phyloP scores from a whole-genome alignment of 2,113 vertebrate species.

The Mugil cephalus region DNA sequence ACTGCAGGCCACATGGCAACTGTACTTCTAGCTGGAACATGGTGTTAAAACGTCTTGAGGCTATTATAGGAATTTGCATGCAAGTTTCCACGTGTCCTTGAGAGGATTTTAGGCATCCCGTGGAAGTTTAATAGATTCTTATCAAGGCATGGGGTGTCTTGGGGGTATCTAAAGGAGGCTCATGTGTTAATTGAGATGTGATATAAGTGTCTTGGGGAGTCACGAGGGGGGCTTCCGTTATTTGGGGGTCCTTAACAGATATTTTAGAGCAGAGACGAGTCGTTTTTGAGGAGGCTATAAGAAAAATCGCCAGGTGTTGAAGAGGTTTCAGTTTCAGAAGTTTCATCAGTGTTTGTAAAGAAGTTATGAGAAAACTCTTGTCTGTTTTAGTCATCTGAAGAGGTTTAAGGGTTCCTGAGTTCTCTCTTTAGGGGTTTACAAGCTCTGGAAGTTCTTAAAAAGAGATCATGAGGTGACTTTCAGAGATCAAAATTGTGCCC shows the following conservation, averaged over 20 bases:
- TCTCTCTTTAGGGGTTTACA: no score
- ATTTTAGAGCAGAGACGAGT: no score
- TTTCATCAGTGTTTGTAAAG: neutral
- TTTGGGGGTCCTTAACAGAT: no score
- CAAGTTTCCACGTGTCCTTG: neutral
- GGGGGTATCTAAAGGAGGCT: neutral
- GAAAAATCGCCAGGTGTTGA: no score
- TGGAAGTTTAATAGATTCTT: neutral
- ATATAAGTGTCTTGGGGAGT: neutral
- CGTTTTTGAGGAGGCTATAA: no score
- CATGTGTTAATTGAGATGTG: neutral
- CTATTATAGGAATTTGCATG: neutral
- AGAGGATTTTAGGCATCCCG: slow-evolving; percentile 3
- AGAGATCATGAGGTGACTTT: neutral
- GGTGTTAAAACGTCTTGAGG: neutral
- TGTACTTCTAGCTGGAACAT: neutral
- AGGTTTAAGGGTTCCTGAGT: neutral
- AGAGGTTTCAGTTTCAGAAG: no score
- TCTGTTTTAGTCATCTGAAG: neutral
- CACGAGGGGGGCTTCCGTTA: no score
- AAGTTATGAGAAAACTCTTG: no score
- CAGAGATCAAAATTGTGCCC: neutral
- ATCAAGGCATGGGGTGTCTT: neutral
- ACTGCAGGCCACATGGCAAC: slow-evolving; percentile 34
- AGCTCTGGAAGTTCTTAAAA: neutral